A percentile compares a stretch with the other conserved stretches of the same genome.
These are phyloP conservation scores for Ceryle rudis DNA, from an alignment of 2,797 vertebrate species.

Conservation along the genomic window DNA sequence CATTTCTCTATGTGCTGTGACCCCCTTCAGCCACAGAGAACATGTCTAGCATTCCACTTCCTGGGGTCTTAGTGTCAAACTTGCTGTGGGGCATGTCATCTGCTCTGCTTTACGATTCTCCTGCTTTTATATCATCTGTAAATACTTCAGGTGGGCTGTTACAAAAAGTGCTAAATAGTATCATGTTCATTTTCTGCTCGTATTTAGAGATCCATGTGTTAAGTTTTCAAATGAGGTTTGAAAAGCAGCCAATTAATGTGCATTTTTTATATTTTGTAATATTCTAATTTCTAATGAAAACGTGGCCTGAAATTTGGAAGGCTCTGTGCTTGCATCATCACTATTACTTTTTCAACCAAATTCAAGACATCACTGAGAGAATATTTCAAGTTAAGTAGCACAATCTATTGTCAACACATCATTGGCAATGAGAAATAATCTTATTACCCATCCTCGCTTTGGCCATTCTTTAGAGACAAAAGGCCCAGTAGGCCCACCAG, in stretches of 20 bases:
- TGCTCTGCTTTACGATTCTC: neutral
- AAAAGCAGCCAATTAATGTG: neutral
- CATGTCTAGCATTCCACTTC: fast-evolving
- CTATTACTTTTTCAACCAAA: neutral
- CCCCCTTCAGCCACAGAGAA: neutral
- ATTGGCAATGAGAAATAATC: neutral
- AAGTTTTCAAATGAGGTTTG: neutral
- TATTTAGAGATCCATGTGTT: fast-evolving
- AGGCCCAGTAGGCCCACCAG: neutral
- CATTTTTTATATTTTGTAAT: neutral
- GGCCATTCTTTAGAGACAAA: neutral
- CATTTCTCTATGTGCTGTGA: fast-evolving
- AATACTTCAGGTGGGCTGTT: neutral
- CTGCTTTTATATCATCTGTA: neutral
- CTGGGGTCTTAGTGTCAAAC: neutral
- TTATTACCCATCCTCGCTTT: neutral
- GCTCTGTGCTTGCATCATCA: neutral
- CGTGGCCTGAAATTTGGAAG: neutral
- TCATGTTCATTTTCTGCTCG: neutral
- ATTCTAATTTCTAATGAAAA: neutral
- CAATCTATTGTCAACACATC: neutral
- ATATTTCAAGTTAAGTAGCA: neutral
- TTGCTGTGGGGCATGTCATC: neutral
- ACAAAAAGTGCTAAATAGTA: neutral
- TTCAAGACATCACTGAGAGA: neutral